Base-by-base conservation (phyloP, 2,888 invertebrate genomes). In the Heliconius ismenius region DNA sequence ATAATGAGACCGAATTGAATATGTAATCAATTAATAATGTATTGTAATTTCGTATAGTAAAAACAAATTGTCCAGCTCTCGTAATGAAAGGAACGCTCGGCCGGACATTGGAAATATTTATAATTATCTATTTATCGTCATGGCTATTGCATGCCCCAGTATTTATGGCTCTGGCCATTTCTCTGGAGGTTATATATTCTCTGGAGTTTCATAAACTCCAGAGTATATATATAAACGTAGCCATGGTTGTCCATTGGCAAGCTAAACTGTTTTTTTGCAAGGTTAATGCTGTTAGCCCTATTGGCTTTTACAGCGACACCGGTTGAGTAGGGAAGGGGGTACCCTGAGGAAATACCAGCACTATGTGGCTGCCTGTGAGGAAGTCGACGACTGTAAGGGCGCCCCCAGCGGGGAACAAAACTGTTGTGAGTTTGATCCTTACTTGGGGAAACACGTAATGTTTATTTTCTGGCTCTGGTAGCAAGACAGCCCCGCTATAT, bases 11-110 rank as follows among this genome's bases (percentile, higher is more conserved):
- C 54, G 65, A 72, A 76, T 76, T 76, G 58, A 76, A 76, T 67
- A 65, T 72, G 65, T 72, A 76, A 76, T 76, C 58, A 73, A 76
- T 65, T 73, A 76, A 72, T 70, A 54, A 76, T 76, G 70, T 70
- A 70, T 70, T 58, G 70, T 58, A 70, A 70, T 70, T 70, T 24
- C 58, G 32, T 70, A 70, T 36, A 58, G 70, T 70, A 70, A 58
- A 73, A 39, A 73, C 62, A 73, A 73, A 62, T 62, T 73, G 26
- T 73, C 26, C 60, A 11, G 39, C 36, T 32, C 32, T 70, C 9
- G n/a, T 24, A 70, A 70, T 70, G n/a, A 70, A 70, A 36, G 54
- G 54, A 58, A 13, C 65, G 65, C 49, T 69, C 54, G 13, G 3
- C n/a, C 54, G 28, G 54, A n/a, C 28, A 54, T n/a, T 32, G 54